Conservation (phyloP, 2,113 vertebrate species). For the Rhinichthys klamathensis region DNA sequence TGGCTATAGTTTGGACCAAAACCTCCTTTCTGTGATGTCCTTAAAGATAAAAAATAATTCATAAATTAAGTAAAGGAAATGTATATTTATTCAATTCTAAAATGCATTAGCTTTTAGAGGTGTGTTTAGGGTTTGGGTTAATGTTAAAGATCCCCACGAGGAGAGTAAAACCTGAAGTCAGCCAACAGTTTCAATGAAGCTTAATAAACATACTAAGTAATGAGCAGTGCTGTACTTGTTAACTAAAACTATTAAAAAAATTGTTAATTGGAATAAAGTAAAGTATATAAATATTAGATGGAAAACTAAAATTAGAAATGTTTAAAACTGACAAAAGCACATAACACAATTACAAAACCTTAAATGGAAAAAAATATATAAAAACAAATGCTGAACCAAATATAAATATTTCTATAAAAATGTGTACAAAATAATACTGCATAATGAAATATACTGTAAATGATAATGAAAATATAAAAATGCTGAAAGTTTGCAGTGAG, state of each 20-base stretch:
- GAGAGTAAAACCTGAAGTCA: not conserved
- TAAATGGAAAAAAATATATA: not conserved
- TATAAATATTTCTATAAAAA: not conserved
- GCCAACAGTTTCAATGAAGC: not conserved
- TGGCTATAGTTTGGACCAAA: constrained; percentile 35
- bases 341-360: too few relatives aligned
- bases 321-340: not conserved
- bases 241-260: not conserved
- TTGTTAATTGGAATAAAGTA: not conserved
- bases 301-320: not conserved
- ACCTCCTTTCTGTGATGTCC: constrained; percentile 30
- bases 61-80: not conserved
- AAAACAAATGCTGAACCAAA: not conserved
- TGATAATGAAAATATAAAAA: not conserved
- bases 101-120: not conserved
- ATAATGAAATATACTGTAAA: too few relatives aligned
- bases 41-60: not conserved
- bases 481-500: too few relatives aligned
- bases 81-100: not conserved
- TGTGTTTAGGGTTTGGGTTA: not conserved
- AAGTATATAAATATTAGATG: not conserved
- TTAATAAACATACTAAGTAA: not conserved
- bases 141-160: not conserved
- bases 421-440: too few relatives aligned
- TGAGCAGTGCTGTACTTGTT: not conserved